These are phyloP conservation scores for Uropsilus gracilis DNA, from an alignment of 2,113 vertebrate genomes.

Conservation along the genomic window DNA sequence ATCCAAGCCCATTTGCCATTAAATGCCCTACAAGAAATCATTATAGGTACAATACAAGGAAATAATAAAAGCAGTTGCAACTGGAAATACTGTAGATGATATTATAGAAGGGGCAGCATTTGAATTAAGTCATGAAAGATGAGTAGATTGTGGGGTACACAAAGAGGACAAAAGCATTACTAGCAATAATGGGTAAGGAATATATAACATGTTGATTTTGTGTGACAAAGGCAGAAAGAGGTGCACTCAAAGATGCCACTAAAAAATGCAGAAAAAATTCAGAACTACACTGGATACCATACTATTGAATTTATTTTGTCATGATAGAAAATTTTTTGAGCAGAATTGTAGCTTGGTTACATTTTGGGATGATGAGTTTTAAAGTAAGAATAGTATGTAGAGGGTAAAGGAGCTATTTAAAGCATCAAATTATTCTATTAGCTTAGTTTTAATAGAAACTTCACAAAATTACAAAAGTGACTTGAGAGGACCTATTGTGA, in stretches of 20 bases:
- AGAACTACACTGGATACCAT: not conserved
- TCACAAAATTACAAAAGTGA: slow-evolving; percentile 13
- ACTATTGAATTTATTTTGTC: not conserved
- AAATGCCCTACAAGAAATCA: not conserved
- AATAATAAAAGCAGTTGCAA: not conserved
- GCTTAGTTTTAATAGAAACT: not conserved
- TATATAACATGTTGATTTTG: not conserved
- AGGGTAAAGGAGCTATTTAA: not conserved
- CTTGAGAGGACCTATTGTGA: not conserved
- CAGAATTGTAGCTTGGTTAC: not conserved
- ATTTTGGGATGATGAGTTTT: not conserved
- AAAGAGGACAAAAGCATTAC: not conserved
- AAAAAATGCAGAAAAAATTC: not conserved
- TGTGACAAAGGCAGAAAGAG: not conserved
- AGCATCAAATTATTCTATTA: not conserved
- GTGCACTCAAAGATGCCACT: not conserved
- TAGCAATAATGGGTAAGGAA: not conserved
- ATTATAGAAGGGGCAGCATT: not conserved
- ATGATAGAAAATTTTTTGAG: not conserved
- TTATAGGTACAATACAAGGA: not conserved
- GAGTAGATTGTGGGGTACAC: not conserved
- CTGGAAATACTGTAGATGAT: not conserved
- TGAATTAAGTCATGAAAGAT: not conserved
- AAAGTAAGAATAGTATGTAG: not conserved
- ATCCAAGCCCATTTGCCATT: not conserved